Conservation (phyloP, 2,797 vertebrate genomes). For the Odontamblyopus rebecca region DNA sequence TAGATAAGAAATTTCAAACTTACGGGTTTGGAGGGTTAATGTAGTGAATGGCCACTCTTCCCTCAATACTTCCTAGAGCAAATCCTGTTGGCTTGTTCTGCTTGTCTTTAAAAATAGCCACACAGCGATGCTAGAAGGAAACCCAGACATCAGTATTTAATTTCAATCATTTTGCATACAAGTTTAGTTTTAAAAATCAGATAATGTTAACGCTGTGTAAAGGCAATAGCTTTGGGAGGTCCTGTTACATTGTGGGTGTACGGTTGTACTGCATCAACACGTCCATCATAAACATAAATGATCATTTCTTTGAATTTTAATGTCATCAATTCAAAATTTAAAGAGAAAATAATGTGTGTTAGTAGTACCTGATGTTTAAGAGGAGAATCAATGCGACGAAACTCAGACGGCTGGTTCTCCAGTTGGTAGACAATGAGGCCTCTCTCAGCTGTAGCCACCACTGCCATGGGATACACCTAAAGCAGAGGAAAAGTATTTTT, state of each 20-base stretch:
- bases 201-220: not conserved
- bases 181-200: not conserved
- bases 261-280: not conserved
- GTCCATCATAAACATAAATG: not conserved
- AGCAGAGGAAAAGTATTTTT: not conserved
- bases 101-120: slow-evolving; percentile 99
- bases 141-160: not conserved
- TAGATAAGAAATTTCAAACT: slow-evolving; percentile 38
- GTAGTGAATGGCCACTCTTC: slow-evolving; percentile 96
- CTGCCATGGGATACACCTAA: slow-evolving; percentile 97
- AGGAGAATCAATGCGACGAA: slow-evolving; percentile 95
- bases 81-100: slow-evolving; percentile 98
- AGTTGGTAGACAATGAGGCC: slow-evolving; percentile 96
- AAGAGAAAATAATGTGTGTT: not conserved
- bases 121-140: slow-evolving; percentile 89
- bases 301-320: not conserved
- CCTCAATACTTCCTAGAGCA: slow-evolving; percentile 97
- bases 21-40: slow-evolving; percentile 98
- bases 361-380: slow-evolving; percentile 92
- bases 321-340: not conserved
- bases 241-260: not conserved
- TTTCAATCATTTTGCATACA: not conserved
- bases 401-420: slow-evolving; percentile 97
- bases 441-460: slow-evolving; percentile 95
- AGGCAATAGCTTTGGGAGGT: not conserved